Percentiles rank a stretch among this genome's conserved stretches.
Conservation (phyloP, 2,888 invertebrate genomes). For the Noctua comes region DNA sequence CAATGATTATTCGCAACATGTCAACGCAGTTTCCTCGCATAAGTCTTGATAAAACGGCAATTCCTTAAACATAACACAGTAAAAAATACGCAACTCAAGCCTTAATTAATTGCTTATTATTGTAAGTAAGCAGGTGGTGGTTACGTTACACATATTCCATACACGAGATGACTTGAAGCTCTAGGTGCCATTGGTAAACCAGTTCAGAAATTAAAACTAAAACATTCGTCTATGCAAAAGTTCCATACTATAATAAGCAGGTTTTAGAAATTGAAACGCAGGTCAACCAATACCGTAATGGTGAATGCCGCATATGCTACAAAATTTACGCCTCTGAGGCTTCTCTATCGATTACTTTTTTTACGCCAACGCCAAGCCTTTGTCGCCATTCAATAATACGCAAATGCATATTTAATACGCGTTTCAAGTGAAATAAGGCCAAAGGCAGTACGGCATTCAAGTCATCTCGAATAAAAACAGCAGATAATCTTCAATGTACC, state of each 20-base stretch:
- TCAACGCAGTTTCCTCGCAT: constrained; percentile 4
- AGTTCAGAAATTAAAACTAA: not conserved
- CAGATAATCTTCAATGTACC: constrained; percentile 75
- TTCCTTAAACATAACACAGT: constrained; percentile 25
- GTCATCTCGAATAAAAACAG: constrained; percentile 67
- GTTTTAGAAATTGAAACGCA: not conserved
- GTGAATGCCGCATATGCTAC: not conserved
- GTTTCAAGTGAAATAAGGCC: not conserved
- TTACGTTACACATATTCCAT: constrained; percentile 18
- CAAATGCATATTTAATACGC: not conserved
- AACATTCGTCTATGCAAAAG: not conserved
- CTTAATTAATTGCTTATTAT: not conserved
- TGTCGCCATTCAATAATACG: not conserved
- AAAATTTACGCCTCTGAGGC: not conserved
- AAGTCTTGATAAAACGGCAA: not conserved
- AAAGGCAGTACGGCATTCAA: constrained; percentile 36
- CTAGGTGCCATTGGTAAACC: not conserved
- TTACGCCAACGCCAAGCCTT: not conserved
- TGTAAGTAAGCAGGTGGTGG: constrained; percentile 39
- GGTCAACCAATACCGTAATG: not conserved
- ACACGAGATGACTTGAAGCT: constrained; percentile 57
- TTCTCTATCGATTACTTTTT: not conserved
- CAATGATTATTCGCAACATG: constrained; percentile 9
- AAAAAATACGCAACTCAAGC: constrained; percentile 33
- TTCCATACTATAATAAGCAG: not conserved